Evolutionary conservation across 1,140 invertebrate genomes (phyloP).

Genomic region (Pemphigus obesinymphae): DNA sequence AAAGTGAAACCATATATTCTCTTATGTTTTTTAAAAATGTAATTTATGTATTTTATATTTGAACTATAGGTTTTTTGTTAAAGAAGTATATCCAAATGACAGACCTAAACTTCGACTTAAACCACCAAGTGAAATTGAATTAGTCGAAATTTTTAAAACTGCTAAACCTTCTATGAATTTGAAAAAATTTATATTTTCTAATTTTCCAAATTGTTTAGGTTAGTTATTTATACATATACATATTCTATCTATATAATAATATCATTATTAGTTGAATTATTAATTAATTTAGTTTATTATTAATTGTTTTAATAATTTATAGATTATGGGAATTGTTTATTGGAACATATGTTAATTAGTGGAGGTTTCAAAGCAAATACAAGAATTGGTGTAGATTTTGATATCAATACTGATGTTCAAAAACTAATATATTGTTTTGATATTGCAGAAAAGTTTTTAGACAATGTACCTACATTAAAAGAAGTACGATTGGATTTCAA

Average conservation of each 20-base stretch:
- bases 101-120: conserved; percentile 62
- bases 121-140: conserved; percentile 52
- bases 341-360: conserved; percentile 80
- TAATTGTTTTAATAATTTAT: conserved; percentile 44
- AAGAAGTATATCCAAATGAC: conserved; percentile 82
- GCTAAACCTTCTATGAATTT: conserved; percentile 72
- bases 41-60: conserved; percentile 32
- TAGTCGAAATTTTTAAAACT: conserved; percentile 58
- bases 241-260: too few species aligned
- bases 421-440: conserved; percentile 65
- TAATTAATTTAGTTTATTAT: too few species aligned
- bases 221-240: neutral
- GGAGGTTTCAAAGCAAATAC: conserved; percentile 62
- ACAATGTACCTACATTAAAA: conserved; percentile 6
- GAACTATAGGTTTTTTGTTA: conserved; percentile 64
- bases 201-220: conserved; percentile 28
- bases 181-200: conserved; percentile 62
- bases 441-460: conserved; percentile 57
- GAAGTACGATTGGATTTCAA: conserved; percentile 2
- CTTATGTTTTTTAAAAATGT: neutral
- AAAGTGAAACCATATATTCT: conserved; percentile 53
- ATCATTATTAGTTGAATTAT: too few species aligned
- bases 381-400: conserved; percentile 63
- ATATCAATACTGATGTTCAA: conserved; percentile 60
- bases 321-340: conserved; percentile 83